A percentile compares a stretch with the other conserved stretches of the same genome.
phyloP scores from a whole-genome alignment of 1,140 invertebrate species.

The Bombus ignitus region DNA sequence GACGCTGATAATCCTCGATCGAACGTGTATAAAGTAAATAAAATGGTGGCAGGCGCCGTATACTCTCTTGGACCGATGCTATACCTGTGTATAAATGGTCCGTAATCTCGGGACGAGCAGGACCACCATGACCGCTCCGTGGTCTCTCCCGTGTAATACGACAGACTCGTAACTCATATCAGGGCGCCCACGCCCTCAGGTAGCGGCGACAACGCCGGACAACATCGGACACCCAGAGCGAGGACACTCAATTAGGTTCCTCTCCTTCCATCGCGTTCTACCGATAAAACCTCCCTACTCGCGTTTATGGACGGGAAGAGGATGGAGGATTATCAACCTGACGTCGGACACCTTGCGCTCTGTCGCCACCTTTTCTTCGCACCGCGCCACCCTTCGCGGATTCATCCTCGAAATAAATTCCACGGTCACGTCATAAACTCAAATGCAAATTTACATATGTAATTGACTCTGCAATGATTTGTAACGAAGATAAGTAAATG shows the following conservation, averaged over 20 bases:
- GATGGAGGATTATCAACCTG: constrained; percentile 45
- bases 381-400: neutral
- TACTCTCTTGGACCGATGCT: constrained; percentile 16
- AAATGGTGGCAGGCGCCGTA: constrained; percentile 43
- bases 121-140: constrained; percentile 78
- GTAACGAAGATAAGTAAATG: neutral
- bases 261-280: constrained; percentile 55
- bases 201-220: constrained; percentile 81
- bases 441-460: neutral
- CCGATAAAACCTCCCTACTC: constrained; percentile 64
- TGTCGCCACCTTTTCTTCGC: constrained; percentile 30
- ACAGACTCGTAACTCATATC: constrained; percentile 83
- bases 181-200: constrained; percentile 80
- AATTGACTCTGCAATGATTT: neutral
- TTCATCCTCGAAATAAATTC: neutral
- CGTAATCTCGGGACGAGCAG: constrained; percentile 75
- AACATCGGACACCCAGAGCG: constrained; percentile 82
- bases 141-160: constrained; percentile 78
- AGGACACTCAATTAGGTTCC: constrained; percentile 82
- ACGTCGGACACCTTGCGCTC: constrained; percentile 46
- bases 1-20: constrained; percentile 49
- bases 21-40: constrained; percentile 43
- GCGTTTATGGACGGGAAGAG: constrained; percentile 22
- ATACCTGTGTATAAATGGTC: constrained; percentile 76
- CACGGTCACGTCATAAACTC: neutral